A percentile compares a stretch with the other conserved stretches of the same genome.
Conservation (phyloP, 2,113 vertebrate genomes). For the Sporophila hypoxantha region DNA sequence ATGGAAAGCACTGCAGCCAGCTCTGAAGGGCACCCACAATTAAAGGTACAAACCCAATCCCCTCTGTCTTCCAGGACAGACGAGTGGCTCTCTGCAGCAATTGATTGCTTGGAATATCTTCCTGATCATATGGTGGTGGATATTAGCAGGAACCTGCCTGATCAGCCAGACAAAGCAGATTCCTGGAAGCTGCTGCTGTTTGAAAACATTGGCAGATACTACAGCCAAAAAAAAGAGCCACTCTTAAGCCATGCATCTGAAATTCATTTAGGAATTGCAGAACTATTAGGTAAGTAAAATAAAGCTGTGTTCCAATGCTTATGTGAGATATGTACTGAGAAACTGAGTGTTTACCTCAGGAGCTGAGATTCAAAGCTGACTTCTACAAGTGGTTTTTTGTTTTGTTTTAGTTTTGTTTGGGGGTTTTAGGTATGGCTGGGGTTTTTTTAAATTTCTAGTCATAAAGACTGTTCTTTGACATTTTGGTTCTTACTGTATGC, state of each 20-base stretch:
- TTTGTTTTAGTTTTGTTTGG: neutral
- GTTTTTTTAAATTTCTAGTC: neutral
- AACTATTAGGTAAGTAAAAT: slow-evolving; percentile 83
- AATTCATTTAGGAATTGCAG: slow-evolving; percentile 89
- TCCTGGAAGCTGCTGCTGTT: slow-evolving; percentile 85
- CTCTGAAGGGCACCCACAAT: neutral
- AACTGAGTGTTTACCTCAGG: neutral
- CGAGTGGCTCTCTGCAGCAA: slow-evolving; percentile 88
- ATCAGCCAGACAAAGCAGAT: slow-evolving; percentile 70
- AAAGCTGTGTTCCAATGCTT: neutral
- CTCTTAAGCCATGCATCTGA: slow-evolving; percentile 88
- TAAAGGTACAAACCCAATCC: neutral
- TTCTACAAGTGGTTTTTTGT: neutral
- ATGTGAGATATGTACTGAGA: neutral
- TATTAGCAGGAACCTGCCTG: slow-evolving; percentile 84
- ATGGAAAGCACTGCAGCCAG: neutral
- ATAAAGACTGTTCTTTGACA: neutral
- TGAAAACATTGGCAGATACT: slow-evolving; percentile 80
- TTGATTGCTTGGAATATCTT: slow-evolving; percentile 91
- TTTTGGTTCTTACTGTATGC: neutral
- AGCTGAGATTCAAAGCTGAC: neutral
- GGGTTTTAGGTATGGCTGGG: neutral
- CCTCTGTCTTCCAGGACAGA: slow-evolving; percentile 75
- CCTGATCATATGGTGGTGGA: slow-evolving; percentile 90
- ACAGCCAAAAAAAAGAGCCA: slow-evolving; percentile 78